phyloP scores from a whole-genome alignment of 2,797 vertebrate species.

The Crypturellus tataupa region DNA sequence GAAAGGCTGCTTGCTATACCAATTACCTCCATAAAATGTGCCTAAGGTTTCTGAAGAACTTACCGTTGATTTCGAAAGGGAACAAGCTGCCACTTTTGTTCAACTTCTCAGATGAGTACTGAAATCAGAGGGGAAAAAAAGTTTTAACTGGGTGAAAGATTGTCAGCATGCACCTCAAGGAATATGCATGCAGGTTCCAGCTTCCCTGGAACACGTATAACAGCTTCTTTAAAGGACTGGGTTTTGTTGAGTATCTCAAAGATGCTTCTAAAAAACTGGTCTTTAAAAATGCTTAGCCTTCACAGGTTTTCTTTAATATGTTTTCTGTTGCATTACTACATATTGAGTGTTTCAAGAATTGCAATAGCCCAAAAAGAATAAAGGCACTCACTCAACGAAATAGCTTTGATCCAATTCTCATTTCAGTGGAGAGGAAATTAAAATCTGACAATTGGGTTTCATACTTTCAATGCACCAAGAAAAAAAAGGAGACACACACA shows the following conservation, averaged over 20 bases:
- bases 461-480: not conserved
- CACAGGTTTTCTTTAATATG: not conserved
- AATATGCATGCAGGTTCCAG: not conserved
- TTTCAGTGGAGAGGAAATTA: slow-evolving; percentile 4
- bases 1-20: slow-evolving; percentile 73
- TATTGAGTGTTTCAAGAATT: not conserved
- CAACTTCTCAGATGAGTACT: slow-evolving; percentile 82
- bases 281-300: not conserved
- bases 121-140: slow-evolving; percentile 70
- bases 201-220: not conserved
- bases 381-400: not conserved
- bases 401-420: slow-evolving; percentile 1
- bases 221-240: not conserved
- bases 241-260: not conserved
- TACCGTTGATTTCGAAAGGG: slow-evolving; percentile 81
- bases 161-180: not conserved
- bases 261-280: slow-evolving; percentile 38
- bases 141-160: slow-evolving; percentile 58
- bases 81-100: slow-evolving; percentile 77
- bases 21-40: slow-evolving; percentile 66
- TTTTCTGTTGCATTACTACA: not conserved
- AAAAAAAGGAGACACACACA: not conserved
- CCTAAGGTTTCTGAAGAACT: slow-evolving; percentile 71
- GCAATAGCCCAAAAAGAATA: not conserved
- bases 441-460: not conserved